phyloP scores from a whole-genome alignment of 2,797 vertebrate species.

The Cossypha heuglini region DNA sequence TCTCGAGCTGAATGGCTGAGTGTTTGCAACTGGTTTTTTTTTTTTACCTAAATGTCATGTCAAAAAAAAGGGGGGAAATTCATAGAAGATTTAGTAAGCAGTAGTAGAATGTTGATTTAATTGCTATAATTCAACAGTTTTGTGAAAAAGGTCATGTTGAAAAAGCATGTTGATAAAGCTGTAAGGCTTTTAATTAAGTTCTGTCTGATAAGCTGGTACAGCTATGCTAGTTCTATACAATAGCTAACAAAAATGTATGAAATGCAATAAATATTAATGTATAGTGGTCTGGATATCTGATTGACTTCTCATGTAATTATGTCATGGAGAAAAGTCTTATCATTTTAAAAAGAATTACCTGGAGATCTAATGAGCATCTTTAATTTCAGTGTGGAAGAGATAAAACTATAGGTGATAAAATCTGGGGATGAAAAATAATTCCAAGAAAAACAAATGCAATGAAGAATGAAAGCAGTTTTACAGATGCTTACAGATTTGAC shows the following conservation, averaged over 20 bases:
- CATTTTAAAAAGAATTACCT: background rate
- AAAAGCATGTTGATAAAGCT: background rate
- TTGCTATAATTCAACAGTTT: background rate
- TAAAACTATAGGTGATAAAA: background rate
- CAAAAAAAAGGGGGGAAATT: background rate
- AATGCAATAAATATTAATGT: background rate
- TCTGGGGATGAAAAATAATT: background rate
- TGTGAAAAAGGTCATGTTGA: background rate
- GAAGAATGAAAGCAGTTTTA: background rate
- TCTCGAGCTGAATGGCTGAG: background rate
- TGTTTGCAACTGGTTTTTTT: background rate
- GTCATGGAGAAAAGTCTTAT: background rate
- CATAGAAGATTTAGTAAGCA: background rate
- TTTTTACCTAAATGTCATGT: background rate
- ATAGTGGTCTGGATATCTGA: background rate
- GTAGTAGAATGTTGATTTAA: background rate
- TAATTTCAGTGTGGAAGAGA: background rate
- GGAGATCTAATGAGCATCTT: background rate
- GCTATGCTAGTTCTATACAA: background rate
- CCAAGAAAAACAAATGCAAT: background rate
- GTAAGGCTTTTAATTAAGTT: conserved; percentile 6
- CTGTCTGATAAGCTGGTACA: background rate
- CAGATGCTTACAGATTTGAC: background rate
- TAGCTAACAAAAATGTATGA: background rate
- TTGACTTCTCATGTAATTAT: background rate